Base-by-base conservation (phyloP, 2,888 invertebrate species). In the Metopia argyrocephala region DNA sequence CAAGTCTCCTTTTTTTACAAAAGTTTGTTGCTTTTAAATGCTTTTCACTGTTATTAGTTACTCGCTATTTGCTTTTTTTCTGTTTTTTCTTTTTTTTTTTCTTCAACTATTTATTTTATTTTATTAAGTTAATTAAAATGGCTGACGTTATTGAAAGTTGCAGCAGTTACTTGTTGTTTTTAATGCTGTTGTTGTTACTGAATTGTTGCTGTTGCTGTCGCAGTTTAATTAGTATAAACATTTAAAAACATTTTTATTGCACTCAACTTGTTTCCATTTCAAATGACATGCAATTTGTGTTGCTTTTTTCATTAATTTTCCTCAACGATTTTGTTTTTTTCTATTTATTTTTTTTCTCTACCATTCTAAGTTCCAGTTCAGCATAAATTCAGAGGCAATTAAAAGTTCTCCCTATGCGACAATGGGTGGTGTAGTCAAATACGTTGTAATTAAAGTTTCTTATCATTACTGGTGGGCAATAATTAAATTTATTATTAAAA, bases 201-300 rank as follows among this genome's bases (percentile, higher is more conserved):
- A 50, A 9, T 59, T 71, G 20, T 50, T 62, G 1, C 21, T 48
- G 54, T 23, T 69, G 12, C 25, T 56, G 54, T 54, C 62, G 56
- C 76, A 48, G 38, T 76, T 69, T 62, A 69, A 78, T 78, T 71
- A 71, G 65, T 46, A 65, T 20, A 48, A 78, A 66, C 28, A 71
- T 65, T 46, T 66, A 18, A 52, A 71, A 71, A 70, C 46, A 64
- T 28, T 70, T 76, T 62, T 69, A 64, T 64, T 76, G 64, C 65
- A 65, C 38, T 27, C 23, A 62, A 69, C 50, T 57, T 45, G 46
- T 38, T 48, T 15, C 15, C 6, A 65, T 64, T 69, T 64, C 31
- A 76, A 64, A 64, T 38, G 64, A 59, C 65, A 70, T 65, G 76
- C 76, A 64, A 70, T 38, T 64, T 64, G 28, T 61, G 27, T 38